phyloP scores from a whole-genome alignment of 2,113 vertebrate genomes.

The Cisticola juncidis region DNA sequence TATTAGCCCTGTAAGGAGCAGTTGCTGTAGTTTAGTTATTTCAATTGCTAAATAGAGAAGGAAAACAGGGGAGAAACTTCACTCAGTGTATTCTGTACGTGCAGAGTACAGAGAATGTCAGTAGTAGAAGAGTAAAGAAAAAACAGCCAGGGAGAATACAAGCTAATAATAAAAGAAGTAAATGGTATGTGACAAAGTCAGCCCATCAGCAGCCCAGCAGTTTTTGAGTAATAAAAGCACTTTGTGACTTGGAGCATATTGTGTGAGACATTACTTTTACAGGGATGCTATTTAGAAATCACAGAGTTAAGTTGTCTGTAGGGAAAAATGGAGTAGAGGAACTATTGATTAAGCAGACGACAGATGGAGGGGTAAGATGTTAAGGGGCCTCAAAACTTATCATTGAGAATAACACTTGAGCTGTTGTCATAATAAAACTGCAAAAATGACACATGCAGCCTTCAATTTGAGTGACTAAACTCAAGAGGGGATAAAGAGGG shows the following conservation, averaged over 20 bases:
- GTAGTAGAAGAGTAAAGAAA: not conserved
- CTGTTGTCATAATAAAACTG: not conserved
- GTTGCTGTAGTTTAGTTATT: not conserved
- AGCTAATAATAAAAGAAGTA: not conserved
- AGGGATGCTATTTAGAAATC: not conserved
- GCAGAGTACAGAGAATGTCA: not conserved
- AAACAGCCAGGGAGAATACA: not conserved
- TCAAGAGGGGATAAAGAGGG: not conserved
- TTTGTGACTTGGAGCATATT: not conserved
- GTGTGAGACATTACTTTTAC: not conserved
- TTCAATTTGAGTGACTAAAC: not conserved
- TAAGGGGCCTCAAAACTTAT: not conserved
- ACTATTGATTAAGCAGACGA: not conserved
- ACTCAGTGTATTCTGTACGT: fast-evolving
- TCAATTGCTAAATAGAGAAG: not conserved
- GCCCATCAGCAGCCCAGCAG: not conserved
- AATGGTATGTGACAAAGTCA: not conserved
- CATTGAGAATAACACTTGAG: not conserved
- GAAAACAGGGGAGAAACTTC: not conserved
- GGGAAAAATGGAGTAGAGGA: not conserved
- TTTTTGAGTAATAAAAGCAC: not conserved
- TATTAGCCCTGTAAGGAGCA: not conserved
- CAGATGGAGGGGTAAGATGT: not conserved
- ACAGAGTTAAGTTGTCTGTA: not conserved
- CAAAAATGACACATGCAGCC: not conserved